Percentiles rank a stretch among this genome's conserved stretches.
These are phyloP conservation scores for Tiphia femorata DNA, from an alignment of 2,888 invertebrate species.

Conservation along the genomic window DNA sequence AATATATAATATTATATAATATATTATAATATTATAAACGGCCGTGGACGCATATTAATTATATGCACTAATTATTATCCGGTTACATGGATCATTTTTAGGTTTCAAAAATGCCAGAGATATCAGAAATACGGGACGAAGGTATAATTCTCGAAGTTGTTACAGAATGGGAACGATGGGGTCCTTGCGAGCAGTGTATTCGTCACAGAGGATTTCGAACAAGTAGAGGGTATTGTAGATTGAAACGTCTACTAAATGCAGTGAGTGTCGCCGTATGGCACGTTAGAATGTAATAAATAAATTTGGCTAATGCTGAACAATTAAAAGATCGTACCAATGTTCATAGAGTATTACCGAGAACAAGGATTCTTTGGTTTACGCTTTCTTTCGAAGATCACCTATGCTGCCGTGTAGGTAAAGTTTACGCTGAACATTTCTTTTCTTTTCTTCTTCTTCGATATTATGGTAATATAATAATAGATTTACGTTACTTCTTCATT, in stretches of 20 bases:
- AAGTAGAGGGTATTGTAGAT: constrained; percentile 70
- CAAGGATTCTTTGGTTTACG: constrained; percentile 28
- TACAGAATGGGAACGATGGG: constrained; percentile 72
- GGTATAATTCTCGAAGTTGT: constrained; percentile 69
- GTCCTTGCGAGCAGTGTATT: constrained; percentile 71
- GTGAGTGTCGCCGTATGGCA: constrained; percentile 27
- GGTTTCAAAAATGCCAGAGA: constrained; percentile 67
- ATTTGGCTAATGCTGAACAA: background rate
- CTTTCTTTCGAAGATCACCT: constrained; percentile 54
- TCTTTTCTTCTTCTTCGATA: no score
- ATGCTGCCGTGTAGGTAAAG: constrained; percentile 59
- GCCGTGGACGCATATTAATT: no score
- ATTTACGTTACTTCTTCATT: no score
- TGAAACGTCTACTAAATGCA: constrained; percentile 61
- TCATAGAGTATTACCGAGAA: constrained; percentile 24
- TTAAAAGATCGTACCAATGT: background rate
- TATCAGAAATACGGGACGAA: constrained; percentile 65
- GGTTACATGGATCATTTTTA: constrained; percentile 20
- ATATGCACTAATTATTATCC: no score
- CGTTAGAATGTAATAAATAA: background rate
- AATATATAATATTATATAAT: background rate
- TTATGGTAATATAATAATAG: no score
- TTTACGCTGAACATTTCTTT: no score
- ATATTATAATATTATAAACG: background rate
- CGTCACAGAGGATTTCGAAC: constrained; percentile 62